Base-by-base conservation (phyloP, 2,888 invertebrate species). In the Chymomyza fuscimana region DNA sequence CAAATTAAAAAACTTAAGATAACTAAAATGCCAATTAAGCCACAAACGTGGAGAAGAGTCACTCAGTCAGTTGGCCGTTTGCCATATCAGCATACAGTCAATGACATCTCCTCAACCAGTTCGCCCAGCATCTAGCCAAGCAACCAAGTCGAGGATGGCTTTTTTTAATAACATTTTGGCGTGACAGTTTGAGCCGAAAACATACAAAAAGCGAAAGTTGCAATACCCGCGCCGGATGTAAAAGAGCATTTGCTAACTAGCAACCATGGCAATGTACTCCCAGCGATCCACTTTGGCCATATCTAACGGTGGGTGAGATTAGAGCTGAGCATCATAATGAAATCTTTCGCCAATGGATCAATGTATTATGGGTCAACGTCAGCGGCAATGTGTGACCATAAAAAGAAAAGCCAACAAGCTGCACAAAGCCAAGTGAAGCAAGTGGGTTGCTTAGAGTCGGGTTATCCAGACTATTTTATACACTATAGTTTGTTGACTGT, bases 121-220 rank as follows among this genome's bases (percentile, higher is more conserved):
- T 75, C 36, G 22, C 40, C 9, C 32, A 32, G 32, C 40, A 46
- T 10, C 12, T 46, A 7, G 40, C 12, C 40, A 10, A 46, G 4
- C 40, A 58, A 54, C 22, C 15, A 58, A 25, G 58, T 25, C 29
- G 58, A 58, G 22, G 58, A 29, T 58, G 58, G 29, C 22, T 58
- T 19, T 78, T 78, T 73, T 85, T 79, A 82, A 85, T 77, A 77
- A 63, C 69, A 56, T 76, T 71, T 76, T 78, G 76, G 76, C 72
- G 78, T 72, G 80, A 73, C 77, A 73, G 54, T 72, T 58, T 68
- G 64, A 72, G 71, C 69, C 70, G 70, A 69, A 65, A 54, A 65
- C 56, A 63, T 56, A 74, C 68, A 69, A 77, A 83, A 81, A 81
- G 84, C 84, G 81, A 81, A 81, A 81, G 81, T 81, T 81, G 70